Evolutionary conservation across 2,113 vertebrate genomes (phyloP), one percentile per base, ranked within the genome.

Genomic region (Plestiodon gilberti): DNA sequence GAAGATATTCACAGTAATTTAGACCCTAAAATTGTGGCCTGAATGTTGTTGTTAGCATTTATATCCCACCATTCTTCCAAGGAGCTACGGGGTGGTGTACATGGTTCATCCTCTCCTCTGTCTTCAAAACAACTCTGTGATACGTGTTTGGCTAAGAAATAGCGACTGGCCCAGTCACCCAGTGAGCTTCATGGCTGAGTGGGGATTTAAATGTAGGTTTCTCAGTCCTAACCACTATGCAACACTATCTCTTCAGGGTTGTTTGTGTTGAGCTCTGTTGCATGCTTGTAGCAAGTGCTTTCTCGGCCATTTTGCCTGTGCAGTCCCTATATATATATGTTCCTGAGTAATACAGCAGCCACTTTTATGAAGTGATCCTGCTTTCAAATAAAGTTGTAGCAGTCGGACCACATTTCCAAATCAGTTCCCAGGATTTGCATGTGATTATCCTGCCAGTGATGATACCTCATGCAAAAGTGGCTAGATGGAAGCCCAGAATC

Each of bases 401-500:
- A 61, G 5, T 81, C 55, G 48, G 13, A 25, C 30, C 78, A 5
- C 43, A 17, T 0, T 55, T 78, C 57, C 59, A 15, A 81, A 65
- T 28, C 2, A 62, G 20, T 61, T 2, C 10, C 64, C 76, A 30
- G n/a, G 20, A 67, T 40, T 0, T 15, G n/a, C 64, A 40, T 0
- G 0, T 33, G 55, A 80, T 1, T 55, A 25, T 79, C 88, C 43
- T 69, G 48, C 89, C 86, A 70, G 85, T 78, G 0, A 73, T 73
- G 75, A 40, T 77, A 40, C 85, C 17, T 64, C 52, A 59, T 35
- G 1, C 40, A 71, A 76, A 33, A 25, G 61, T 81, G 2, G 48
- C 89, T 6, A 1, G 25, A 15, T 90, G 79, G 67, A 48, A 30
- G 48, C 23, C 73, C 61, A 84, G 38, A 57, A 76, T 48, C n/a